Percentiles rank a stretch among this genome's conserved stretches.
Evolutionary conservation across 2,797 vertebrate species (phyloP).

Genomic region (Chromobotia macracanthus): DNA sequence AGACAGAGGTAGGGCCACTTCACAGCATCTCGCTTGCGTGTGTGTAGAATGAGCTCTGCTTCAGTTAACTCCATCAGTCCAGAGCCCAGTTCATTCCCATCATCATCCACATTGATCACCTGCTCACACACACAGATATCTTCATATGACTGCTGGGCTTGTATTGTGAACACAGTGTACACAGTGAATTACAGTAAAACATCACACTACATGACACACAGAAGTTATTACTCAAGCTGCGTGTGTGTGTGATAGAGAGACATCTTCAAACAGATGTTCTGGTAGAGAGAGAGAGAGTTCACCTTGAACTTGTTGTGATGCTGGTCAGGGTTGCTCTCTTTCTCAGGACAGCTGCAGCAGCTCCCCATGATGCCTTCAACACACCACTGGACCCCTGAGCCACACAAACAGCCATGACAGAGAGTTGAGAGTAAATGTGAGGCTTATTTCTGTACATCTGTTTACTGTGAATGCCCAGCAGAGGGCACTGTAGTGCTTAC

Average conservation of each 20-base stretch:
- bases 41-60: constrained; percentile 81
- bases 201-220: too few species aligned
- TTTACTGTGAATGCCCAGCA: constrained; percentile 35
- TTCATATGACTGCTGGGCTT: too few species aligned
- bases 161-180: too few species aligned
- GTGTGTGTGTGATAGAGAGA: background rate
- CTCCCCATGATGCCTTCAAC: constrained; percentile 91
- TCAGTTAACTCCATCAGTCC: constrained; percentile 87
- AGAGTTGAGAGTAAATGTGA: background rate
- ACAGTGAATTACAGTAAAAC: too few species aligned
- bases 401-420: constrained; percentile 20
- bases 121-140: constrained; percentile 62
- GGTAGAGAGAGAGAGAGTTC: constrained; percentile 45
- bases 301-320: constrained; percentile 89
- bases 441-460: background rate
- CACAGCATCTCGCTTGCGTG: constrained; percentile 83
- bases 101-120: constrained; percentile 91
- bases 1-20: too few species aligned
- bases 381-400: constrained; percentile 83
- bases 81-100: constrained; percentile 89
- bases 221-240: too few species aligned
- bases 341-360: constrained; percentile 91
- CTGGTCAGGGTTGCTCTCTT: constrained; percentile 86
- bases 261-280: background rate
- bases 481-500: constrained; percentile 71